Evolutionary conservation across 2,797 vertebrate genomes (phyloP).

Genomic region (Diglossa cyanea): DNA sequence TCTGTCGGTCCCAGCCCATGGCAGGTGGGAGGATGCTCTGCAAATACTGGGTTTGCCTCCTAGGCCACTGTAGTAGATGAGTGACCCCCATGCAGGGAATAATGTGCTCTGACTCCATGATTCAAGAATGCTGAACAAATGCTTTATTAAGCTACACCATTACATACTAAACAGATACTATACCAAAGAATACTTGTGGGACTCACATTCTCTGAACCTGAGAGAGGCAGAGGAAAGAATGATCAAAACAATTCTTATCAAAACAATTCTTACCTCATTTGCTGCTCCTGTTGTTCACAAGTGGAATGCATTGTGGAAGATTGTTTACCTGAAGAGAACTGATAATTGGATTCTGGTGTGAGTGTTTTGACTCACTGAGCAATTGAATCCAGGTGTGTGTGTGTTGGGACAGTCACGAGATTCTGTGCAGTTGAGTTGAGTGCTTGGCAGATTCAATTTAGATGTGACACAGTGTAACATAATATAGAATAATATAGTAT

Average conservation of each 20-base stretch:
- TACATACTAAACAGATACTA: too few relatives aligned
- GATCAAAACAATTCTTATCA: too few relatives aligned
- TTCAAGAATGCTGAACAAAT: not conserved
- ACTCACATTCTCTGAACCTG: too few relatives aligned
- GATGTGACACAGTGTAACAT: not conserved
- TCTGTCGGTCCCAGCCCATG: not conserved
- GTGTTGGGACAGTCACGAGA: not conserved
- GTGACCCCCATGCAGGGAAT: not conserved
- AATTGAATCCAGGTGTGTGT: not conserved
- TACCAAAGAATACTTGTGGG: not conserved
- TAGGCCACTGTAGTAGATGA: not conserved
- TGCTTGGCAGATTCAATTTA: not conserved
- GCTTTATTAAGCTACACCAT: not conserved
- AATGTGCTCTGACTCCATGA: not conserved
- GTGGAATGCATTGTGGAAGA: too few relatives aligned
- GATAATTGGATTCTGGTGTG: not conserved
- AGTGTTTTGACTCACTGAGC: not conserved
- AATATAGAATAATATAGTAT: not conserved
- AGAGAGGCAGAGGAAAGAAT: too few relatives aligned
- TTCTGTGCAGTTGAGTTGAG: not conserved
- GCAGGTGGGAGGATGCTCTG: not conserved
- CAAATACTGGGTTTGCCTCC: not conserved
- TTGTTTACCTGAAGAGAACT: not conserved
- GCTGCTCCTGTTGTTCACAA: too few relatives aligned
- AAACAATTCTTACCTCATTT: too few relatives aligned